Evolutionary conservation across 2,113 vertebrate genomes (phyloP), one percentile per base, ranked within the genome.

Genomic region (Nematolebias whitei): DNA sequence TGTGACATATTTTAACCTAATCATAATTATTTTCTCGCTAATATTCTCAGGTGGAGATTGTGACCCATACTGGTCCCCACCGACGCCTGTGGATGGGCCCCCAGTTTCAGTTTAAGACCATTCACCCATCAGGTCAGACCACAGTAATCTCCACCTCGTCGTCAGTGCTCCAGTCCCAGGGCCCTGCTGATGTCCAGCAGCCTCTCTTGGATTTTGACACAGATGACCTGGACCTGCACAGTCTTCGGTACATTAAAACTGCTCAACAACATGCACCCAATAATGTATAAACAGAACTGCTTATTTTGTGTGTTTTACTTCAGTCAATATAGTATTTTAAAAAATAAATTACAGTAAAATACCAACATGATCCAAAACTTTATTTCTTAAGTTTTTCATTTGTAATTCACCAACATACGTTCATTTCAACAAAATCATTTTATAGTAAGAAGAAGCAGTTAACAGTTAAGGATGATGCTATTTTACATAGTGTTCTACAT

Each of bases 81-180:
- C 92, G 98, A 0, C 94, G 96, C 19, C 91, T 99, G 0, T 99
- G 98, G 98, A 99, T 99, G 98, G 98, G 97, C 47, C 98, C 97
- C 0, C 98, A 99, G 92, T 99, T 99, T 87, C 97, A 98, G 89
- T 99, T 99, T 82, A 99, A 99, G 93, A 98, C 96, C 12, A 97
- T 99, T 78, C 96, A 98, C n/a, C 95, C 98, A 12, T 98, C 96
- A 0, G 97, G 98, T 67, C 98, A 99, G 80, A 99, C 98, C 32
- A 99, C 96, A 0, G 94, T 99, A 77, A 98, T 99, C 82, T 98
- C 97, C 13, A 98, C 98, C 65, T 98, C 96, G 16, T 99, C 96
- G 15, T 99, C 97, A 0, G 97, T 99, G 82, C 93, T 99, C 58
- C 97, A 99, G 89, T 96, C 96, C 2, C 98, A 99, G 8, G 96